These are phyloP conservation scores for Phorcus lineatus DNA, from an alignment of 2,888 invertebrate species.

Conservation along the genomic window DNA sequence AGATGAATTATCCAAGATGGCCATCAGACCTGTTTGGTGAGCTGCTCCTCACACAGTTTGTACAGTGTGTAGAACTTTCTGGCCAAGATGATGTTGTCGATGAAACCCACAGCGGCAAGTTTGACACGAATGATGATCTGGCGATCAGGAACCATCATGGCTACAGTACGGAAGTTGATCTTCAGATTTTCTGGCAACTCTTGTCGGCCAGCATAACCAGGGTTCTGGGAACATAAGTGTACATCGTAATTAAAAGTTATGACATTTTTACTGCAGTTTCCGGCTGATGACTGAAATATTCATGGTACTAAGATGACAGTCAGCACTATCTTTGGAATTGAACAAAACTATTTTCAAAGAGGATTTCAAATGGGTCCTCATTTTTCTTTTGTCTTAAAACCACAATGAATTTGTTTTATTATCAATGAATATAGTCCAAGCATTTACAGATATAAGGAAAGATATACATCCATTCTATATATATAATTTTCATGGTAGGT, in stretches of 20 bases:
- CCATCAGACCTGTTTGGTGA: constrained; percentile 74
- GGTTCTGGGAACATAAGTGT: constrained; percentile 68
- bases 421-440: too few species aligned
- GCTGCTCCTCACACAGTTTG: constrained; percentile 76
- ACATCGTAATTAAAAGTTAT: too few species aligned
- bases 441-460: not conserved
- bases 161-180: constrained; percentile 76
- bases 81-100: constrained; percentile 75
- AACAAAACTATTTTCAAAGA: too few species aligned
- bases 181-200: constrained; percentile 77
- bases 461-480: not conserved
- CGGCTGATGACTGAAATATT: too few species aligned
- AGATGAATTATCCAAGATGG: too few species aligned
- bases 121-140: constrained; percentile 77
- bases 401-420: not conserved
- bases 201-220: constrained; percentile 76
- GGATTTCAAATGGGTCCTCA: too few species aligned
- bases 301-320: too few species aligned
- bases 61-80: constrained; percentile 76
- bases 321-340: too few species aligned
- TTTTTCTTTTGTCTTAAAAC: too few species aligned
- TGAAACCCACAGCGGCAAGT: constrained; percentile 75
- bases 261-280: too few species aligned
- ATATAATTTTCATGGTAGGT: too few species aligned
- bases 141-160: constrained; percentile 77